phyloP scores from a whole-genome alignment of 1,140 invertebrate genomes.

The Camponotus pennsylvanicus region DNA sequence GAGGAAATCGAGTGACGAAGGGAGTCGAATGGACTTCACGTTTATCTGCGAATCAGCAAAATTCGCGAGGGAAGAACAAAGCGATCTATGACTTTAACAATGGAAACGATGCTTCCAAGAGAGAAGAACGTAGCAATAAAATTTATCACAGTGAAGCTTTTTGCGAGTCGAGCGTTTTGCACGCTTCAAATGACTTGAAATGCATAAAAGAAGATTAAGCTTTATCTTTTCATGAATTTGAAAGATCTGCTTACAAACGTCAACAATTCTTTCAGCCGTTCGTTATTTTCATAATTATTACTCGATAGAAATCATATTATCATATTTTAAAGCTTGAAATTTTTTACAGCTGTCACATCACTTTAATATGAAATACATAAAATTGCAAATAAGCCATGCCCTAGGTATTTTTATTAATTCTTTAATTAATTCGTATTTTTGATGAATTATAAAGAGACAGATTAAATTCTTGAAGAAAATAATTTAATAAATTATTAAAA shows the following conservation, averaged over 20 bases:
- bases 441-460: not conserved
- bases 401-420: too few species aligned
- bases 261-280: not conserved
- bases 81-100: conserved; percentile 18
- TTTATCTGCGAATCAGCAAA: conserved; percentile 57
- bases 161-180: not conserved
- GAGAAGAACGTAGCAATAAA: conserved; percentile 34
- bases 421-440: not conserved
- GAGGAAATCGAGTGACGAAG: conserved; percentile 6
- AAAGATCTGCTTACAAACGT: not conserved
- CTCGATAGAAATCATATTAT: not conserved
- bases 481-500: not conserved
- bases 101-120: conserved; percentile 7
- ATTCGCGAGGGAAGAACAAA: conserved; percentile 43
- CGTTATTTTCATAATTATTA: not conserved
- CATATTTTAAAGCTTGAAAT: not conserved
- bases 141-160: conserved; percentile 16
- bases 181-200: not conserved
- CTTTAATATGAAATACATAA: too few species aligned
- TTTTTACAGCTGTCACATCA: not conserved
- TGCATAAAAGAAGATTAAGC: not conserved
- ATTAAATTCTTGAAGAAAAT: not conserved
- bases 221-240: not conserved
- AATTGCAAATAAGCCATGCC: too few species aligned
- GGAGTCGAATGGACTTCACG: conserved; percentile 20